Conservation (phyloP, 2,888 invertebrate genomes). For the Pammene fasciana region DNA sequence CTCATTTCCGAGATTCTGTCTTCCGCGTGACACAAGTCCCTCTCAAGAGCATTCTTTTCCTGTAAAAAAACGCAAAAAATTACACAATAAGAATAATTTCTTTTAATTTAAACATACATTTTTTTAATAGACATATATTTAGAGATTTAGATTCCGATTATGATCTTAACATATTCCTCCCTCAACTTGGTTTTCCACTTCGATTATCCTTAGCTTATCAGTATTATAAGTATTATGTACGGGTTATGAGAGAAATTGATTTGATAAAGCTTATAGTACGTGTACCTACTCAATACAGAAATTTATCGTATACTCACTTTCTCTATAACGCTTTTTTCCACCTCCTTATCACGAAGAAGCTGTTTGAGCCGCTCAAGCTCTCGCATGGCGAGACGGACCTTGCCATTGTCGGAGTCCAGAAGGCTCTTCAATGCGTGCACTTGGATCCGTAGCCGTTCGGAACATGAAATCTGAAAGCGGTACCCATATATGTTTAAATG, state of each 20-base stretch:
- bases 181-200: no score
- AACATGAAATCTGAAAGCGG: constrained; percentile 61
- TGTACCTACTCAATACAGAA: no score
- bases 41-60: constrained; percentile 75
- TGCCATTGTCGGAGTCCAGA: constrained; percentile 82
- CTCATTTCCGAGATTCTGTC: constrained; percentile 74
- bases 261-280: no score
- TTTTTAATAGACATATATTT: no score
- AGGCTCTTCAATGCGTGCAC: constrained; percentile 83
- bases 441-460: constrained; percentile 82
- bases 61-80: constrained; percentile 46
- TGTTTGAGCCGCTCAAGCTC: constrained; percentile 78
- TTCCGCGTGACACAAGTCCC: constrained; percentile 71
- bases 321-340: constrained; percentile 73
- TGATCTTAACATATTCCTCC: no score
- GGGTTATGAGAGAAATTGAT: no score
- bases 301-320: constrained; percentile 51
- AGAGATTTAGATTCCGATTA: no score
- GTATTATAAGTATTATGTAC: no score
- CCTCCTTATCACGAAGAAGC: constrained; percentile 70
- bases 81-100: neutral
- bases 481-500: no score
- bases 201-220: no score
- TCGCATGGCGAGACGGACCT: constrained; percentile 74
- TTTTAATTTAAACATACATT: neutral